phyloP scores from a whole-genome alignment of 2,113 vertebrate species.

The Trachemys scripta region DNA sequence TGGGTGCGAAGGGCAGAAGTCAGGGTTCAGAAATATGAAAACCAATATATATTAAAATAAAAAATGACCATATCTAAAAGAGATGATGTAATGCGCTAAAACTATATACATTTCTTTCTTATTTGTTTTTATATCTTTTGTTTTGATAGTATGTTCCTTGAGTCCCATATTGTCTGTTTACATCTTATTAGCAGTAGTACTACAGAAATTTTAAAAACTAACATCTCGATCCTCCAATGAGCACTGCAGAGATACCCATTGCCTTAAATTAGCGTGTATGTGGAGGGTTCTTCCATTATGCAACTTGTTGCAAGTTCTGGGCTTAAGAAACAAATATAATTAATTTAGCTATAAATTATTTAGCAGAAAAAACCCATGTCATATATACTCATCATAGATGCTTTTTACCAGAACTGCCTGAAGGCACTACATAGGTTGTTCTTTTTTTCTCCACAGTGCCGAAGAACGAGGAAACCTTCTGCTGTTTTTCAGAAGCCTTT shows the following conservation, averaged over 20 bases:
- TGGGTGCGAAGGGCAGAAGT: neutral
- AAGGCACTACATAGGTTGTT: neutral
- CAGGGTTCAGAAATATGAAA: neutral
- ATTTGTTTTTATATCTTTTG: neutral
- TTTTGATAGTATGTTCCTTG: neutral
- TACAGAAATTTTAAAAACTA: neutral
- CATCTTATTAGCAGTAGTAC: neutral
- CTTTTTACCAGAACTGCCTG: rapidly evolving
- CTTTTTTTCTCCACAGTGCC: constrained; percentile 76
- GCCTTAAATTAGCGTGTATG: neutral
- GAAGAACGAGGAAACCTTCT: constrained; percentile 84
- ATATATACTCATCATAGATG: neutral
- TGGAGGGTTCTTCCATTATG: neutral
- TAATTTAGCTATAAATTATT: neutral
- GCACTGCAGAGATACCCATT: neutral
- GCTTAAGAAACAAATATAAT: neutral
- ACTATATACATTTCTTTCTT: neutral
- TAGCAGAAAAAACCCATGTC: neutral
- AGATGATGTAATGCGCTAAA: neutral
- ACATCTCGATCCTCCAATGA: neutral
- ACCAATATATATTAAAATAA: neutral
- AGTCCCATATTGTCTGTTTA: neutral
- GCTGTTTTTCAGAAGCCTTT: constrained; percentile 88
- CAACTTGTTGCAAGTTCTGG: neutral
- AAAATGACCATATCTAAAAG: neutral